Base-by-base conservation (phyloP, 2,888 invertebrate species). In the Himalopsyche japonica region DNA sequence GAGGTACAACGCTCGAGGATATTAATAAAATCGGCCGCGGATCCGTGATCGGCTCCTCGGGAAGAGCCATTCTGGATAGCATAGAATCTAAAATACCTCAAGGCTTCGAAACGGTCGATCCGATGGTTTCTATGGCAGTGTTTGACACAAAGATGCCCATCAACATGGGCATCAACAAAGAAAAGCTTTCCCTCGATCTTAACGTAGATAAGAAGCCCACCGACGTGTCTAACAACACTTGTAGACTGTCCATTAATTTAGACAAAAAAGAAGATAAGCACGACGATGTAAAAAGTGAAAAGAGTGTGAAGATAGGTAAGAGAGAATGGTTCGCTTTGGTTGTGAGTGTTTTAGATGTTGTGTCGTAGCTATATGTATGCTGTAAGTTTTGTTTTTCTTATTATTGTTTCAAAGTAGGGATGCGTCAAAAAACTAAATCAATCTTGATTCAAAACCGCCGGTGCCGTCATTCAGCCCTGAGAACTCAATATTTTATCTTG, bases 1-100 rank as follows among this genome's bases (percentile, higher is more conserved):
- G 89, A 27, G 88, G 91, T 12, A 88, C 89, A 20, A 43, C 83
- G 0, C 80, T 84, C 15, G 48, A 76, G 8, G 49, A 30, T n/a
- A 70, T n/a, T 8, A 43, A 80, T 20, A 82, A 82, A 20, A 30
- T 49, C 15, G 70, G 48, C 18, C 20, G 20, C 43, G 43, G 43
- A 43, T 43, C 43, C 43, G 27, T 84, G 24, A 78, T 79, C 76
- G 78, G 64, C 30, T 47, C 70, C 8, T 70, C 81, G 7, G 20
- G 82, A 6, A 57, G 57, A 20, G 20, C 24, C 7, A 20, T 84
- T 10, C 78, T 80, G 77, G 81, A 64, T 5, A 76, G 78, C n/a
- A 20, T 84, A 12, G 85, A 86, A 24, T 76, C 83, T 3, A 84
- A 86, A 79, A 84, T 83, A 20, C 84, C 84, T 7, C 76, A 34